Base-by-base conservation (phyloP, 1,140 invertebrate genomes). In the Heterodera schachtii region DNA sequence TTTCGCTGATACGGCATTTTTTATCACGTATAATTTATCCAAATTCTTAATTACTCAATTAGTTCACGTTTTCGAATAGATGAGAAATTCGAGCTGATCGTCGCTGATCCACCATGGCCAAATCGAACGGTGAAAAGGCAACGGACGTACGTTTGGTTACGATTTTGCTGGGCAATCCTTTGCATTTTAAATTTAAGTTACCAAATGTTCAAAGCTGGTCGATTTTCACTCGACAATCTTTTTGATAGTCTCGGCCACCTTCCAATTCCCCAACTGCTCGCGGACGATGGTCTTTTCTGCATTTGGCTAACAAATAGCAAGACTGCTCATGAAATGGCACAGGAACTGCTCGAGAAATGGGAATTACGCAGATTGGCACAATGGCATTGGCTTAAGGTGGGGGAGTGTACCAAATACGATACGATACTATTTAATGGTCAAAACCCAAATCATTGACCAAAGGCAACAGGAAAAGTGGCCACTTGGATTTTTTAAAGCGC, bases 41-140 rank as follows among this genome's bases (percentile, higher is more conserved):
- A 19, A 46, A 46, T 46, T 31, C 31, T 69, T 66, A 74, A 57
- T 74, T 60, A 47, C 6, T 11, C n/a, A 70, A n/a, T 73, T 47
- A 49, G 60, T 16, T 76, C 19, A 21, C 3, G 3, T 57, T 76
- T 11, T 67, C 44, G 13, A 66, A 21, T 57, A 78, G 76, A 1
- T 70, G 82, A 88, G 52, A 88, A 90, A 64, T 96, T 93, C 93
- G 94, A 96, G 90, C 91, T 96, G 71, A 92, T 97, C 75, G 90
- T 96, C 31, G 91, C 96, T 82, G 96, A 97, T 92, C 95, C 95
- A 77, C 95, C 95, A 2, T 97, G 95, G 96, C 93, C 93, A 91
- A 97, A 97, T 90, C 96, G 95, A 91, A 86, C 86, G 6, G 86
- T 86, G 19, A 81, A 82, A 86, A 92, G 95, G 83, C 90, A 93